Percentiles rank a stretch among this genome's conserved stretches.
phyloP scores from a whole-genome alignment of 2,797 vertebrate genomes.

The Acanthurus leucopareius region DNA sequence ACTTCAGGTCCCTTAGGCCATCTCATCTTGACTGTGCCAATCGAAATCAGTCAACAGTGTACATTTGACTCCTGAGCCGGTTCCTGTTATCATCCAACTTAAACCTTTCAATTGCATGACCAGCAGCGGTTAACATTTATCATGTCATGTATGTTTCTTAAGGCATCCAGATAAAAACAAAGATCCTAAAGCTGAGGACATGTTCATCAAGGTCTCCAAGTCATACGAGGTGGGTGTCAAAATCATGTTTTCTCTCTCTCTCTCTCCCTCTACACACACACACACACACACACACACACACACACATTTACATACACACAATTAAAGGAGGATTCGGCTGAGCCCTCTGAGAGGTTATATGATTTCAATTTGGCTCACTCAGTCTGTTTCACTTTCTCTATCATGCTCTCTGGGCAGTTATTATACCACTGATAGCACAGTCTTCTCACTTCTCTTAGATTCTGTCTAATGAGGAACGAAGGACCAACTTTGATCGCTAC shows the following conservation, averaged over 20 bases:
- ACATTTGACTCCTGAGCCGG: neutral
- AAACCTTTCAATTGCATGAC: neutral
- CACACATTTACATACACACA: too few relatives aligned
- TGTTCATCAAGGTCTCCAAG: constrained; percentile 96
- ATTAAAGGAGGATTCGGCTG: too few relatives aligned
- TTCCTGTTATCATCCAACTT: neutral
- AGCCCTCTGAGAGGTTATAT: too few relatives aligned
- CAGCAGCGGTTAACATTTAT: neutral
- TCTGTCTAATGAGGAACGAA: constrained; percentile 93
- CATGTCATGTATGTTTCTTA: constrained; percentile 12
- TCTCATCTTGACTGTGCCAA: neutral
- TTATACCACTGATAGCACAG: neutral
- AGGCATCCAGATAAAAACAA: constrained; percentile 99
- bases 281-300: too few relatives aligned
- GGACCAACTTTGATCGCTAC: constrained; percentile 93
- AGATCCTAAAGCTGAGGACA: constrained; percentile 94
- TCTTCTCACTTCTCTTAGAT: constrained; percentile 75
- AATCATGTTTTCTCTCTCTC: neutral
- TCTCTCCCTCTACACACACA: too few relatives aligned
- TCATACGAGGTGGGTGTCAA: constrained; percentile 92
- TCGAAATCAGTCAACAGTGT: neutral
- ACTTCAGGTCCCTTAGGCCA: neutral
- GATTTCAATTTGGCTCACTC: too few relatives aligned
- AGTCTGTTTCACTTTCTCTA: constrained; percentile 12
- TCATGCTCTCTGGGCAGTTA: neutral